Conservation (phyloP, 2,888 invertebrate genomes). For the Serrognathus titanus region DNA sequence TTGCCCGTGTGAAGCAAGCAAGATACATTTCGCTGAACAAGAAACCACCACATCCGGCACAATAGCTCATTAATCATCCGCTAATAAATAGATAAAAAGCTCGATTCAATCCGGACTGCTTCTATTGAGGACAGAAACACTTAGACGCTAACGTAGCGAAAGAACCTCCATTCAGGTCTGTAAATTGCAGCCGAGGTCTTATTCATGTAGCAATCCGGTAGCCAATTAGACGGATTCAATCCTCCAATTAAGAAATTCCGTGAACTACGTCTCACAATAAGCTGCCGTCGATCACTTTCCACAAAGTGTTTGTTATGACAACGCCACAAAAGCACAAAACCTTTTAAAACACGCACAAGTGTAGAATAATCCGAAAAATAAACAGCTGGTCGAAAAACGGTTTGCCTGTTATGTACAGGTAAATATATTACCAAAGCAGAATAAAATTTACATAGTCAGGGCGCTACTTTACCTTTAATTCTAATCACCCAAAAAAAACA, state of each 20-base stretch:
- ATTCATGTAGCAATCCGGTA: constrained; percentile 24
- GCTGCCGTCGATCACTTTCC: constrained; percentile 19
- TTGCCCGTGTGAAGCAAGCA: too few species aligned
- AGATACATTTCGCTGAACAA: too few species aligned
- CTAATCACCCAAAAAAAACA: too few species aligned
- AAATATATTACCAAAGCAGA: too few species aligned
- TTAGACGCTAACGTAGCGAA: constrained; percentile 15
- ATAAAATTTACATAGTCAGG: too few species aligned
- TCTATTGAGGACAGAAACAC: constrained; percentile 12
- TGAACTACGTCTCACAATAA: constrained; percentile 19
- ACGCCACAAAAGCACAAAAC: constrained; percentile 18
- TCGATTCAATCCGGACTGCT: constrained; percentile 5
- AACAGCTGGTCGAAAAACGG: too few species aligned
- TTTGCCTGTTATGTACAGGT: too few species aligned
- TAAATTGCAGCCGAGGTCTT: constrained; percentile 17
- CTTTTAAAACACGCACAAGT: too few species aligned
- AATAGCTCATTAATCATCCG: constrained; percentile 11
- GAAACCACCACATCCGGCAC: neutral
- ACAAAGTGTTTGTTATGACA: constrained; percentile 27
- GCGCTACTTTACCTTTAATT: too few species aligned
- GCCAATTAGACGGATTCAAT: constrained; percentile 31
- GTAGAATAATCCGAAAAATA: too few species aligned
- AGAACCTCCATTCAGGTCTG: constrained; percentile 14
- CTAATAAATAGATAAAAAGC: constrained; percentile 12
- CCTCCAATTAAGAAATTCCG: constrained; percentile 33